Base-by-base conservation (phyloP, 2,888 invertebrate species). In the Agonum fuliginosum region DNA sequence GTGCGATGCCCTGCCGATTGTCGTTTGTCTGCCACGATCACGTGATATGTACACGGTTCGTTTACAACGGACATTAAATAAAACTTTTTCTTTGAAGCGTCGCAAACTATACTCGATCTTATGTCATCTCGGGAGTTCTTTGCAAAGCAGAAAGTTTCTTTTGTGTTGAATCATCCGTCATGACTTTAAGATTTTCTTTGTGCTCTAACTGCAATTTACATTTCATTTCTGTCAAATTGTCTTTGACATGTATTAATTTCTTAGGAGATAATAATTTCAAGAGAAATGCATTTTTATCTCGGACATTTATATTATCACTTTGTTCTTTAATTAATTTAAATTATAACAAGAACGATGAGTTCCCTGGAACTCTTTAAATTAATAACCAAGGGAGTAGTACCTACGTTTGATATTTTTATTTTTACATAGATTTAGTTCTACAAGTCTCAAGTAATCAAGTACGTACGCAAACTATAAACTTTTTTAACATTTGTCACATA, bases 141-240 rank as follows among this genome's bases (percentile, higher is more conserved):
- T 43, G 74, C 14, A 20, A 17, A 19, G 51, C 54, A 34, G 20
- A 37, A 51, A 51, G 41, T 43, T 67, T 67, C 43, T 41, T 73
- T 73, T 54, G 20, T 30, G 34, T 20, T 12, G 43, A 76, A 30
- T 76, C 67, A 76, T 76, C 51, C 65, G 67, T 76, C 75, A 76
- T 62, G 62, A 22, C 62, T 69, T 69, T 30, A 76, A 74, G 62
- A 76, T 43, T 76, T 48, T 69, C 62, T 76, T 67, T 76, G 51
- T 51, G 67, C 34, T 37, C 37, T 19, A 2, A 12, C 51, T 41
- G 48, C 75, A 76, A 76, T 76, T 74, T 74, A 62, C 43, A 74
- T 74, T 76, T 51, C 37, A 46, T 76, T 51, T 76, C 34, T 76
- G 51, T 67, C 67, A 65, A 65, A 74, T 67, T 30, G 62, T 67